Evolutionary conservation across 2,797 vertebrate species (phyloP).

Genomic region (Ctenopoma multispine): DNA sequence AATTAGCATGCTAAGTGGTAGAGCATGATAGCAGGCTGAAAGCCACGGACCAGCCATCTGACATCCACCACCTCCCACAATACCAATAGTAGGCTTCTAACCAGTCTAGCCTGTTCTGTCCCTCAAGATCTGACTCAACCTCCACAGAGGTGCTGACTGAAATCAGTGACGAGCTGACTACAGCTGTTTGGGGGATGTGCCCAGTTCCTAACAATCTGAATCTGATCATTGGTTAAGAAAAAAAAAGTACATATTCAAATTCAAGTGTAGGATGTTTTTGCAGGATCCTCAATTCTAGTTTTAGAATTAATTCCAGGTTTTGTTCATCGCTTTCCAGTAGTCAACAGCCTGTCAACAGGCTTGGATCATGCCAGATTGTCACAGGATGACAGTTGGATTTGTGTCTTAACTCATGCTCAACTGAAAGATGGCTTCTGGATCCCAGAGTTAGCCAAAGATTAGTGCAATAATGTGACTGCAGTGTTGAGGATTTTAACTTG

Average conservation of each 20-base stretch:
- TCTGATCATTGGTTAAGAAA: background rate
- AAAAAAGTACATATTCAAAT: background rate
- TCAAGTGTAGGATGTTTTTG: conserved; percentile 1
- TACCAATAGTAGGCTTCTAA: conserved; percentile 20
- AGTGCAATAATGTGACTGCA: background rate
- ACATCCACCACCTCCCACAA: conserved; percentile 65
- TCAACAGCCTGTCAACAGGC: conserved; percentile 21
- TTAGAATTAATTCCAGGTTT: conserved; percentile 27
- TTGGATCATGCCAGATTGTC: conserved; percentile 8
- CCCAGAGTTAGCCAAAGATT: conserved; percentile 12
- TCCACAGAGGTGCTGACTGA: conserved; percentile 6
- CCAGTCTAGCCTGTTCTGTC: background rate
- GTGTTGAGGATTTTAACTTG: conserved; percentile 14
- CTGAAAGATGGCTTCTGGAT: conserved; percentile 9
- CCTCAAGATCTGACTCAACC: conserved; percentile 34
- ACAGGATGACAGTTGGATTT: conserved; percentile 26
- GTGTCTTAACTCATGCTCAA: conserved; percentile 4
- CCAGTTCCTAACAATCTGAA: background rate
- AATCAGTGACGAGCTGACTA: background rate
- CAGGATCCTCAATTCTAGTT: background rate
- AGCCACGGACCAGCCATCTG: conserved; percentile 67
- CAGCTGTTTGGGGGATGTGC: background rate
- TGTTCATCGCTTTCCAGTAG: background rate
- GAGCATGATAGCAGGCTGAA: conserved; percentile 70
- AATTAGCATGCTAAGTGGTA: conserved; percentile 86